Base-by-base conservation (phyloP, 2,797 vertebrate genomes). In the Toxotes lorentzi region DNA sequence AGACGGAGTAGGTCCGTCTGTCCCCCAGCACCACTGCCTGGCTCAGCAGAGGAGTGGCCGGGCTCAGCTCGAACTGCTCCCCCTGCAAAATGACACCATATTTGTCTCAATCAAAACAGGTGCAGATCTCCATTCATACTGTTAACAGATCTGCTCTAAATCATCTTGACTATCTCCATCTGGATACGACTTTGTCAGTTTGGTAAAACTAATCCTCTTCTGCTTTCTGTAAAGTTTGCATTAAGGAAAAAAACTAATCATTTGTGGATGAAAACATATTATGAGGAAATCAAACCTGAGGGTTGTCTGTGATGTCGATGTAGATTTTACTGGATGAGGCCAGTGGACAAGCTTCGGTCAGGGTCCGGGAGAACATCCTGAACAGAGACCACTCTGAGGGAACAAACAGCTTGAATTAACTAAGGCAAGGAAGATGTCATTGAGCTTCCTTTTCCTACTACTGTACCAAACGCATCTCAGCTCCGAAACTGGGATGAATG, bases 281-380 rank as follows among this genome's bases (percentile, higher is more conserved):
- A 24, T 32, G 12, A 40, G 38, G 16, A 21, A 60, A 45, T 43
- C 70, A 43, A 72, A 99, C 98, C 97, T 98, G 93, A 68, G 92
- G 92, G 78, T 95, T 95, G 88, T 95, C 95, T 65, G 97, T 98
- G 88, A 97, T 54, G 82, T 99, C 98, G 51, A 99, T 94, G 0
- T 97, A 98, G 82, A 99, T 94, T 86, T 96, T 97, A 94, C 98
- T 99, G 84, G 97, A 96, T 0, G 96, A 96, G 10, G 98, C 97
- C 89, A 99, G 92, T 0, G 98, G 98, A 85, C 98, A 99, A 0
- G 96, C 93, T 41, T 99, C 98, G 0, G 98, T 99, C 82, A 99
- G 92, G 0, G 98, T 99, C 73, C 97, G 96, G 70, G 98, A 97
- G 91, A 99, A 99, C 97, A 99, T 98, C 94, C 97, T 99, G 76